Evolutionary conservation across 2,888 invertebrate species (phyloP), one percentile per base, ranked within the genome.

Genomic region (Nomada lathburiana): DNA sequence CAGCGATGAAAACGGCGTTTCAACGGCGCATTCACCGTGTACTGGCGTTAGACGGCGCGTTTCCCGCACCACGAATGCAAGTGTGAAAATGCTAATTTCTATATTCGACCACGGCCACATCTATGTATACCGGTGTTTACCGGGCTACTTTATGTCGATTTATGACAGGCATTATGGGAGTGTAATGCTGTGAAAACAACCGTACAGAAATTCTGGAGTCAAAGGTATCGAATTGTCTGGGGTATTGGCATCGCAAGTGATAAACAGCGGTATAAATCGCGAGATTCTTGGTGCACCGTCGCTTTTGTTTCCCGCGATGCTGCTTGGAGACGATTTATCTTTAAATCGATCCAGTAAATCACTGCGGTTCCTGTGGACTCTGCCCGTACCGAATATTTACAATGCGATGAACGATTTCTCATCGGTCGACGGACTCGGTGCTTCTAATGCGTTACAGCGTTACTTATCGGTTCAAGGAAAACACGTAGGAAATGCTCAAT

Each of bases 201-300:
- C 20, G n/a, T 20, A 13, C n/a, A 53, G 29, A 53, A 18, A 62
- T 75, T 13, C 29, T 20, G 29, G 10, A 42, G 36, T 53, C 10
- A 26, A 44, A 68, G 52, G n/a, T 59, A 42, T 23, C 29, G 36
- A 60, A 60, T 47, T 13, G 42, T 36, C 52, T 23, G n/a, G 42
- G 10, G 59, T 18, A 62, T 26, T 10, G 60, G 60, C 18, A 53
- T 18, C 59, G 20, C 20, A 3, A 3, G 13, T 23, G 50, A 67
- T 67, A 74, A 74, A 68, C 23, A 60, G 60, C 44, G n/a, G 16
- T 60, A 67, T 68, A 60, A 68, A 75, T 75, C 67, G 13, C 13
- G 23, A 44, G 53, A 53, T 50, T 16, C 53, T 60, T 68, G 67
- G 42, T 26, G 4, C 3, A 29, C 36, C 18, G 65, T 36, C 52